phyloP scores from a whole-genome alignment of 2,888 invertebrate genomes.

The Fissipunctia ypsillon region DNA sequence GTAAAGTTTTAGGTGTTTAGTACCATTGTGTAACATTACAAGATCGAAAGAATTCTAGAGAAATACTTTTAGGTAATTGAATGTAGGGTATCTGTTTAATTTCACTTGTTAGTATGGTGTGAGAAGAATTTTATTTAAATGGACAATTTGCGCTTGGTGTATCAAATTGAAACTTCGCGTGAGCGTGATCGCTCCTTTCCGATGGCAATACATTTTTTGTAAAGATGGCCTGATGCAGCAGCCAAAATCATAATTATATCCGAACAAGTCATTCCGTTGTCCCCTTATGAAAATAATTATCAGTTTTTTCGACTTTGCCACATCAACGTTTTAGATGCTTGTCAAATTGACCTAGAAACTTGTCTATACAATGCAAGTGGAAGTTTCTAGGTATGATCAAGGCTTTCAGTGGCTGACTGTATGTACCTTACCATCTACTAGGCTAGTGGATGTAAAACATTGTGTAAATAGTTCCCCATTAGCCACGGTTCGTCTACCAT shows the following conservation, averaged over 20 bases:
- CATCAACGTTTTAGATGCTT: neutral
- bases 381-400: neutral
- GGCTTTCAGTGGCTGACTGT: neutral
- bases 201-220: neutral
- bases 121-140: neutral
- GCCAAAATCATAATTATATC: neutral
- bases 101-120: neutral
- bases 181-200: neutral
- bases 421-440: neutral
- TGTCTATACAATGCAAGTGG: no score
- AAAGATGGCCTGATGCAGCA: neutral
- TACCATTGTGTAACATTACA: neutral
- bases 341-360: neutral
- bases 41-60: neutral
- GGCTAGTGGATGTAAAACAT: neutral
- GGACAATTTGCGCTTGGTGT: neutral
- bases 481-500: constrained; percentile 21
- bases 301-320: neutral
- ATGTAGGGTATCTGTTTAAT: neutral
- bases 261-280: neutral
- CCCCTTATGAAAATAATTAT: neutral
- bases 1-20: neutral
- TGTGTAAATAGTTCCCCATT: constrained; percentile 43
- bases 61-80: neutral
- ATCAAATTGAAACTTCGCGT: neutral